Evolutionary conservation across 2,888 invertebrate species (phyloP).

Genomic region (Drosophila borborema): DNA sequence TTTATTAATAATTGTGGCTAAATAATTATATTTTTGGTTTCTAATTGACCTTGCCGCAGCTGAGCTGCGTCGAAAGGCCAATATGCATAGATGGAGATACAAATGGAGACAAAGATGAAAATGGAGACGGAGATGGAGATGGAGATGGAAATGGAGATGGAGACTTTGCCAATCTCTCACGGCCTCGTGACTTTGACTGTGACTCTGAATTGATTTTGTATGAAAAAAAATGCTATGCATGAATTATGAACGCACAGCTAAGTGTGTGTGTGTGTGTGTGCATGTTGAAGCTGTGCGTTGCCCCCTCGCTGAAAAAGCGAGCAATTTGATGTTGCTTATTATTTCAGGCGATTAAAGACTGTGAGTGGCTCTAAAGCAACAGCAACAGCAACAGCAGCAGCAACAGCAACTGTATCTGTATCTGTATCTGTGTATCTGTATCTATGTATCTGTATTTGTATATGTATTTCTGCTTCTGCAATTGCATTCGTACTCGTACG

Average conservation of each 20-base stretch:
- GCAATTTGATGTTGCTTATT: slow-evolving; percentile 65
- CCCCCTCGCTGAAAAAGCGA: slow-evolving; percentile 38
- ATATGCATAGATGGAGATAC: slow-evolving; percentile 20
- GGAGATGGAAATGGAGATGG: slow-evolving; percentile 15
- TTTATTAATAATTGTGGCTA: slow-evolving; percentile 63
- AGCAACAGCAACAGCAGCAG: slow-evolving; percentile 2
- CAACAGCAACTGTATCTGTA: slow-evolving; percentile 11
- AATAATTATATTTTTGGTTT: slow-evolving; percentile 55
- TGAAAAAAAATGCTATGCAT: slow-evolving; percentile 19
- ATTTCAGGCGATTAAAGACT: slow-evolving; percentile 56
- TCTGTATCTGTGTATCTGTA: slow-evolving; percentile 7
- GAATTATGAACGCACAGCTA: slow-evolving; percentile 13
- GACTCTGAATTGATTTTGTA: slow-evolving; percentile 61
- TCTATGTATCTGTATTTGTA: not conserved
- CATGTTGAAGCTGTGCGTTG: slow-evolving; percentile 27
- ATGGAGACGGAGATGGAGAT: slow-evolving; percentile 6
- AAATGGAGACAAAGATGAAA: slow-evolving; percentile 7
- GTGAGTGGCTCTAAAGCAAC: slow-evolving; percentile 35
- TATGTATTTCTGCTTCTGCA: slow-evolving; percentile 9
- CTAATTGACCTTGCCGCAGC: slow-evolving; percentile 61
- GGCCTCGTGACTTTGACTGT: slow-evolving; percentile 57
- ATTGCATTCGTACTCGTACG: slow-evolving; percentile 12
- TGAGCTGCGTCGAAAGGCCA: slow-evolving; percentile 55
- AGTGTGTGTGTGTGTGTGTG: slow-evolving; percentile 2
- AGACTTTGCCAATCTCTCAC: slow-evolving; percentile 54